These are phyloP conservation scores for Sisyra nigra DNA, from an alignment of 2,888 invertebrate species.

Conservation along the genomic window DNA sequence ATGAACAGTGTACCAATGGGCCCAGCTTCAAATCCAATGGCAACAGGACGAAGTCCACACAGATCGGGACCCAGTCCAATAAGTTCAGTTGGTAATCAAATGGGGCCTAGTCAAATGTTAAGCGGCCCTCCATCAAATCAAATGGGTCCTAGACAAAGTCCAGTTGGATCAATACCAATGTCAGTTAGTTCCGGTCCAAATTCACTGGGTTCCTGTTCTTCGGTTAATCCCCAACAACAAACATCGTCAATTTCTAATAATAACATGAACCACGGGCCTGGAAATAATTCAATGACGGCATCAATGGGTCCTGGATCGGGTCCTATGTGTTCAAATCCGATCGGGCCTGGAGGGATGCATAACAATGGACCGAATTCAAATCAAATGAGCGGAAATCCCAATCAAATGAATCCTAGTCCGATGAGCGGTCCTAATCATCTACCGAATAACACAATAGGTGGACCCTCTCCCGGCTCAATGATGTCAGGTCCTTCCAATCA, in stretches of 20 bases:
- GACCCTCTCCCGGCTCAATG: conserved; percentile 10
- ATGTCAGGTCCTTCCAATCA: conserved; percentile 23
- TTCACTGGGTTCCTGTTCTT: neutral
- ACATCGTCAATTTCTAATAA: neutral
- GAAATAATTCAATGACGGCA: neutral
- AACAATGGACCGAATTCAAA: conserved; percentile 2
- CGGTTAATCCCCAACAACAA: neutral
- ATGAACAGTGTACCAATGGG: conserved; percentile 2
- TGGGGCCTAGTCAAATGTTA: conserved; percentile 7
- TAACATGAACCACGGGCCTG: neutral
- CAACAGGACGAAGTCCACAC: neutral
- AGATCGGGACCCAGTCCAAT: conserved; percentile 5
- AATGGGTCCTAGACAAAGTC: conserved; percentile 5
- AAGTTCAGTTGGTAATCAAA: conserved; percentile 3
- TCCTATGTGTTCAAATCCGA: neutral
- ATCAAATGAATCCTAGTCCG: conserved; percentile 2
- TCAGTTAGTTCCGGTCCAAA: conserved; percentile 3
- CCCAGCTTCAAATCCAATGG: neutral
- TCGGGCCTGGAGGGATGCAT: neutral
- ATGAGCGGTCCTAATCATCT: neutral
- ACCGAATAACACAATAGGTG: neutral
- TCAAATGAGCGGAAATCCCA: neutral
- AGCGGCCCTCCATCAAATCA: conserved; percentile 2
- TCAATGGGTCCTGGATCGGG: conserved; percentile 2
- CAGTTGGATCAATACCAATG: neutral